phyloP scores from a whole-genome alignment of 2,797 vertebrate species.

The Neosalanx taihuensis region DNA sequence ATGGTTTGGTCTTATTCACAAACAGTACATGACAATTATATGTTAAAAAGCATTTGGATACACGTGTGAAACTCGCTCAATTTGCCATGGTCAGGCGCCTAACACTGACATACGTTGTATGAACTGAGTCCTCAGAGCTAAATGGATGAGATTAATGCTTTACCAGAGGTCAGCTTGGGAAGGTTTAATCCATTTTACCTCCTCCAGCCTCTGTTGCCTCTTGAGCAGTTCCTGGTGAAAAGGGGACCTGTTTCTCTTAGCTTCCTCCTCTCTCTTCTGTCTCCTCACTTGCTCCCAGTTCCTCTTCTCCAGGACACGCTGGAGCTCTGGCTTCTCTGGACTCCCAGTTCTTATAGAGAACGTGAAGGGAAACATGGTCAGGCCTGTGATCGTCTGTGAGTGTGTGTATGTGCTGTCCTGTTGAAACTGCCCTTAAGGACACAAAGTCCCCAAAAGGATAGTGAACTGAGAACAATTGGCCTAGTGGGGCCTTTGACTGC shows the following conservation, averaged over 20 bases:
- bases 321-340: constrained; percentile 80
- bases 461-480: no score
- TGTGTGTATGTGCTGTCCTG: no score
- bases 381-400: not conserved
- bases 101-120: no score
- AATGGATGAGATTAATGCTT: no score
- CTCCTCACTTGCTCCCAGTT: constrained; percentile 77
- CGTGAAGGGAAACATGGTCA: not conserved
- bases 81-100: not conserved
- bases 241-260: constrained; percentile 73
- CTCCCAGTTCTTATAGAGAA: constrained; percentile 64
- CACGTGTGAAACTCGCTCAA: not conserved
- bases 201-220: constrained; percentile 78
- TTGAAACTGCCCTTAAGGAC: no score
- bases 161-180: not conserved
- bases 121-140: no score
- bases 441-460: no score
- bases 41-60: not conserved
- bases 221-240: constrained; percentile 80
- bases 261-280: constrained; percentile 74
- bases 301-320: constrained; percentile 78
- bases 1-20: no score
- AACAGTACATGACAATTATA: not conserved
- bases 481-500: no score
- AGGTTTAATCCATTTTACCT: not conserved